Evolutionary conservation across 2,113 vertebrate species (phyloP).

Genomic region (Pseudopipra pipra): DNA sequence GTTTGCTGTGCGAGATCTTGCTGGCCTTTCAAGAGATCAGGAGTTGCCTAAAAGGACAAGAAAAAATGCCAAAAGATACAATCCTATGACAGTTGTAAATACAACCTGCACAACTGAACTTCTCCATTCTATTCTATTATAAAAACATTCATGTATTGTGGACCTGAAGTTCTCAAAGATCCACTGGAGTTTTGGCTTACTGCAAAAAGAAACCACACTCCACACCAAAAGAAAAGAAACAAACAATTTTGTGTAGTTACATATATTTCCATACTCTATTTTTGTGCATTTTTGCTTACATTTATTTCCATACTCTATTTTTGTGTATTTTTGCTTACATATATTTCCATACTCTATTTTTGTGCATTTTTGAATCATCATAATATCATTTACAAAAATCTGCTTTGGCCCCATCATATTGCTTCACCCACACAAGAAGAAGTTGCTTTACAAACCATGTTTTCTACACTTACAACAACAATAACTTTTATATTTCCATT

Average conservation of each 20-base stretch:
- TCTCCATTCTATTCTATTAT: neutral
- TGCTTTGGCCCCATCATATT: neutral
- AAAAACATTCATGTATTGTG: neutral
- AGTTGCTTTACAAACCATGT: neutral
- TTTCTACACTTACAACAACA: neutral
- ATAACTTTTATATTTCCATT: neutral
- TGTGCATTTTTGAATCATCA: neutral
- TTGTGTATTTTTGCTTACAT: neutral
- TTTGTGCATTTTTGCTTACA: neutral
- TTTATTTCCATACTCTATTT: neutral
- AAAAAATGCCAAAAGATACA: neutral
- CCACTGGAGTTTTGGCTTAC: neutral
- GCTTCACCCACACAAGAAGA: neutral
- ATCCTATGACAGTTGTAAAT: neutral
- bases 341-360: neutral
- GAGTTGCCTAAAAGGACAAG: conserved; percentile 82
- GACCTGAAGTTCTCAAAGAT: neutral
- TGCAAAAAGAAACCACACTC: neutral
- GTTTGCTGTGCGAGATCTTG: conserved; percentile 91
- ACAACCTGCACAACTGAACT: neutral
- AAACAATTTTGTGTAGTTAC: neutral
- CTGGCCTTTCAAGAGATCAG: conserved; percentile 95
- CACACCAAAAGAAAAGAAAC: neutral
- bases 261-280: neutral
- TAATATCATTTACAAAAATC: neutral